Evolutionary conservation across 2,113 vertebrate genomes (phyloP).

Genomic region (Prolemur simus): DNA sequence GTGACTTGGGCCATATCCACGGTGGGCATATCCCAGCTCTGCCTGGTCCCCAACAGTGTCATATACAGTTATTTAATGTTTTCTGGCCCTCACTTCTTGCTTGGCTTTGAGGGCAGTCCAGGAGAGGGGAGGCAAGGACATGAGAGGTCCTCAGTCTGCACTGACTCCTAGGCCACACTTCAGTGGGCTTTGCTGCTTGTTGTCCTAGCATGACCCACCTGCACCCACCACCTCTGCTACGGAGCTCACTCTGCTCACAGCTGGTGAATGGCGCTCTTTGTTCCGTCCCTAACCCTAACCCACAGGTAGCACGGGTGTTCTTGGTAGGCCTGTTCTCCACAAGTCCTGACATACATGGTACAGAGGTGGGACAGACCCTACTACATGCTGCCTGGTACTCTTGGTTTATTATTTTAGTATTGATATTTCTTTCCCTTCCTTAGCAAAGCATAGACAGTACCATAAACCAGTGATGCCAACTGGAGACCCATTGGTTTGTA

Average conservation of each 20-base stretch:
- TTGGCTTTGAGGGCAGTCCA: background rate
- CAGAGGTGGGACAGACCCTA: background rate
- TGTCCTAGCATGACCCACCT: background rate
- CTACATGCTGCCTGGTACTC: background rate
- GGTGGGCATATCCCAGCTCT: background rate
- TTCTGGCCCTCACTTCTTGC: background rate
- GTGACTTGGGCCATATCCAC: background rate
- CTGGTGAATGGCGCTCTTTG: background rate
- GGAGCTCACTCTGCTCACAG: background rate
- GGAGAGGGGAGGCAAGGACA: background rate
- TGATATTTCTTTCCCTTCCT: background rate
- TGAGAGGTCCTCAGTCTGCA: background rate
- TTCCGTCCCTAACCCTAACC: too few species aligned
- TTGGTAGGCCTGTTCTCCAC: background rate
- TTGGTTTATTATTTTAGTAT: background rate
- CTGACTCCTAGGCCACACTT: background rate
- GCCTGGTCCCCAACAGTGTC: background rate
- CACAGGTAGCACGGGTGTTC: background rate
- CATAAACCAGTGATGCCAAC: background rate
- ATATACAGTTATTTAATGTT: background rate
- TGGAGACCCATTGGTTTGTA: background rate
- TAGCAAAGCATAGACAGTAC: background rate
- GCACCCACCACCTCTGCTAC: rapidly evolving
- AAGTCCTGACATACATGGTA: background rate
- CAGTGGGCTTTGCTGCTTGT: background rate